Percentiles rank a stretch among this genome's conserved stretches.
These are phyloP conservation scores for Haemorhous mexicanus DNA, from an alignment of 2,113 vertebrate species.

Conservation along the genomic window DNA sequence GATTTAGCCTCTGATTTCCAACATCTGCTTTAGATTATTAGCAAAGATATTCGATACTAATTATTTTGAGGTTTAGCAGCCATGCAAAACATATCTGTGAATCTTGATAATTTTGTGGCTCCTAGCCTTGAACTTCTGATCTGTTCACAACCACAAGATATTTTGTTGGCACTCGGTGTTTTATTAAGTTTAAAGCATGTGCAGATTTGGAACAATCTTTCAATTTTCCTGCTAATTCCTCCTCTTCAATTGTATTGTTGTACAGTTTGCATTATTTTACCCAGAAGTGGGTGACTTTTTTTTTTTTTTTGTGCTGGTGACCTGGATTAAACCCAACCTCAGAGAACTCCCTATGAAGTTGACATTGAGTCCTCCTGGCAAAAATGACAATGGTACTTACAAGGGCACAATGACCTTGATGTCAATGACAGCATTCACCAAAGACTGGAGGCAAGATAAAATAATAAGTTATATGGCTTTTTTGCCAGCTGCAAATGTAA, in stretches of 20 bases:
- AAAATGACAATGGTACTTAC: background rate
- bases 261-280: background rate
- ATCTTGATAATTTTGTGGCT: background rate
- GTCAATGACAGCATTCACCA: background rate
- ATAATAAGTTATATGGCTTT: background rate
- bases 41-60: background rate
- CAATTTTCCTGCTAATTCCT: background rate
- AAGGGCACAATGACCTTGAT: background rate
- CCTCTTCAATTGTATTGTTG: background rate
- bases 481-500: background rate
- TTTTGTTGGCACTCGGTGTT: background rate
- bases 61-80: constrained; percentile 8
- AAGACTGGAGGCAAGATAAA: background rate
- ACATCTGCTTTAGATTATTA: background rate
- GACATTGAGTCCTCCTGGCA: background rate
- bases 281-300: background rate
- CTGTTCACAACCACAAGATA: background rate
- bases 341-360: background rate
- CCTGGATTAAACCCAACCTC: background rate
- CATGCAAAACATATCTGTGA: background rate
- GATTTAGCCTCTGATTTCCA: background rate
- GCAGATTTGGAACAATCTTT: background rate
- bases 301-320: background rate
- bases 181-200: background rate
- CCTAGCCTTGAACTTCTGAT: background rate